Evolutionary conservation across 2,797 vertebrate species (phyloP).

Genomic region (Pachyuromys duprasi): DNA sequence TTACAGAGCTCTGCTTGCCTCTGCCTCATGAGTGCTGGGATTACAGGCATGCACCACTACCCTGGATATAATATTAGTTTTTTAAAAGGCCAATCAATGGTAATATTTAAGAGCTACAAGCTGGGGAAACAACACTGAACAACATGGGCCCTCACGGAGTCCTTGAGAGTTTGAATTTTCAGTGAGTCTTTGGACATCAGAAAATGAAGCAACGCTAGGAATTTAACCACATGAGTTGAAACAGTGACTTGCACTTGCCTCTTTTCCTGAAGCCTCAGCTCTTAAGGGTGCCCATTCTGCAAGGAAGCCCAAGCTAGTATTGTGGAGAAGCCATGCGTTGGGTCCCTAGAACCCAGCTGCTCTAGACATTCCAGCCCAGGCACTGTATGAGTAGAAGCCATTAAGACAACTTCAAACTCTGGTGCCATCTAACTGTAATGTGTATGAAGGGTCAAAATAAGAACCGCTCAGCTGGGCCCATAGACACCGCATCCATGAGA

Average conservation of each 20-base stretch:
- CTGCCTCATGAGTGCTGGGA: too few relatives aligned
- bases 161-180: slow-evolving; percentile 48
- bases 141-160: too few relatives aligned
- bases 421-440: too few relatives aligned
- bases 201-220: background rate
- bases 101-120: background rate
- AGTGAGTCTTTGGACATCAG: slow-evolving; percentile 13
- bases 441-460: background rate
- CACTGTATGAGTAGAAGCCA: background rate
- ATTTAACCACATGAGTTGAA: background rate
- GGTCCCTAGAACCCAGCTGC: background rate
- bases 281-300: background rate
- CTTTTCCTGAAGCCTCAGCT: background rate
- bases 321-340: background rate
- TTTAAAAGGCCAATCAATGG: background rate
- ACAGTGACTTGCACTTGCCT: background rate
- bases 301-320: background rate
- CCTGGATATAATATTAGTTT: background rate
- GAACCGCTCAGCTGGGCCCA: background rate
- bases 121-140: too few relatives aligned
- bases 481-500: background rate
- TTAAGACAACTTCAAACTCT: background rate
- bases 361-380: background rate
- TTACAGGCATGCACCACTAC: too few relatives aligned
- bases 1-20: too few relatives aligned